Conservation (phyloP, 1,140 invertebrate genomes). For the Penaeus vannamei region DNA sequence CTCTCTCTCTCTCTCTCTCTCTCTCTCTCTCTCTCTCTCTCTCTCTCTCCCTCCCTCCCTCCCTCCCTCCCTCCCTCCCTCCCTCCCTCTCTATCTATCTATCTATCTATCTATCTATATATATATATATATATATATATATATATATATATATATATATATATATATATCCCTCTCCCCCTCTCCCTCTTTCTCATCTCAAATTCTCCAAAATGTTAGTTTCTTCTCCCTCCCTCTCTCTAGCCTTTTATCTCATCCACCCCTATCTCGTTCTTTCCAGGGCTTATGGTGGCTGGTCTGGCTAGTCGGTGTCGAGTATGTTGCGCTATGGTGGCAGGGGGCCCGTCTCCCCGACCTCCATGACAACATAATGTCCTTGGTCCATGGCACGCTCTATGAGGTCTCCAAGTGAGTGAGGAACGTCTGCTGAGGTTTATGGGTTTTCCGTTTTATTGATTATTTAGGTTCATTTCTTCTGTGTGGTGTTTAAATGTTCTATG, state of each 20-base stretch:
- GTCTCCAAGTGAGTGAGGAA: slow-evolving; percentile 39
- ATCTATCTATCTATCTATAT: background rate
- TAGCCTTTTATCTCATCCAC: background rate
- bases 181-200: background rate
- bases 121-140: background rate
- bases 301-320: slow-evolving; percentile 47
- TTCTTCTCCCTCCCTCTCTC: background rate
- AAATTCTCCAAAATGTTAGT: background rate
- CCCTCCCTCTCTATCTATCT: too few relatives aligned
- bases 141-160: background rate
- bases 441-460: background rate
- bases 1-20: too few relatives aligned
- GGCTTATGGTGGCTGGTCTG: slow-evolving; percentile 54
- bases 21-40: too few relatives aligned
- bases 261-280: background rate
- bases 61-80: too few relatives aligned
- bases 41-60: too few relatives aligned
- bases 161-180: slow-evolving; percentile 1
- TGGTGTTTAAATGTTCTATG: background rate
- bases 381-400: slow-evolving; percentile 41
- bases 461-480: background rate
- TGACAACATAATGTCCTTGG: slow-evolving; percentile 41
- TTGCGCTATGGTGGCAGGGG: slow-evolving; percentile 51
- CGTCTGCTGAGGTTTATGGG: background rate
- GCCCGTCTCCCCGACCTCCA: slow-evolving; percentile 31